A percentile compares a stretch with the other conserved stretches of the same genome.
These are phyloP conservation scores for Micromussa lordhowensis DNA, from an alignment of 92 coral and sea anemone genomes.

Conservation along the genomic window DNA sequence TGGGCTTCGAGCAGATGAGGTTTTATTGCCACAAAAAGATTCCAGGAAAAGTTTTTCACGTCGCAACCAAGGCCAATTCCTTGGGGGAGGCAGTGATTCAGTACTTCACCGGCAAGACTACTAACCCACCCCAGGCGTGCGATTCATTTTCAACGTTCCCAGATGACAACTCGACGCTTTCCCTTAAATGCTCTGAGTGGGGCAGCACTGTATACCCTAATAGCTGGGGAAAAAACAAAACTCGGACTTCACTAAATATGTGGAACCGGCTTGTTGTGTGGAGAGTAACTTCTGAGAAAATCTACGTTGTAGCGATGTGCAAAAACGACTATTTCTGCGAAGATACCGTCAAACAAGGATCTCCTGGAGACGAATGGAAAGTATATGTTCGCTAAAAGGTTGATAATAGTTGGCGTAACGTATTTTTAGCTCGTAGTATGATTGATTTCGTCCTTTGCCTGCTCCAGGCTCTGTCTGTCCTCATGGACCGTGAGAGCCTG, in stretches of 20 bases:
- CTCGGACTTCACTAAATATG: background rate
- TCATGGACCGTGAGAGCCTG: no score
- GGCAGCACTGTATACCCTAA: background rate
- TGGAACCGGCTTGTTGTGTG: background rate
- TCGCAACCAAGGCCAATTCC: background rate
- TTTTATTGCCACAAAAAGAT: conserved; percentile 5
- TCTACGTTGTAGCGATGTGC: background rate
- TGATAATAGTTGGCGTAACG: background rate
- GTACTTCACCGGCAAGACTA: conserved; percentile 2
- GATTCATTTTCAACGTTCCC: conserved; percentile 19
- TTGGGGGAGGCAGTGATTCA: conserved; percentile 21
- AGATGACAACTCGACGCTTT: conserved; percentile 16
- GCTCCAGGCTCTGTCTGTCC: no score
- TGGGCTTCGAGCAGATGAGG: background rate
- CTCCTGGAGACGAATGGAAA: conserved; percentile 11
- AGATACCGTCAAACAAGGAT: background rate
- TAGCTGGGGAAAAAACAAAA: background rate
- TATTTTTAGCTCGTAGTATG: background rate
- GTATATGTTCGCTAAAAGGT: background rate
- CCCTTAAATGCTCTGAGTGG: conserved; percentile 11
- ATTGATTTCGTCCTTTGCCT: background rate
- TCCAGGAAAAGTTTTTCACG: conserved; percentile 15
- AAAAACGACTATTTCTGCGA: conserved; percentile 11
- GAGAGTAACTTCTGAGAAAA: background rate
- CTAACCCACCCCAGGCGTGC: conserved; percentile 25